A percentile compares a stretch with the other conserved stretches of the same genome.
These are phyloP conservation scores for Malurus splendens DNA, from an alignment of 2,797 vertebrate genomes.

Conservation along the genomic window DNA sequence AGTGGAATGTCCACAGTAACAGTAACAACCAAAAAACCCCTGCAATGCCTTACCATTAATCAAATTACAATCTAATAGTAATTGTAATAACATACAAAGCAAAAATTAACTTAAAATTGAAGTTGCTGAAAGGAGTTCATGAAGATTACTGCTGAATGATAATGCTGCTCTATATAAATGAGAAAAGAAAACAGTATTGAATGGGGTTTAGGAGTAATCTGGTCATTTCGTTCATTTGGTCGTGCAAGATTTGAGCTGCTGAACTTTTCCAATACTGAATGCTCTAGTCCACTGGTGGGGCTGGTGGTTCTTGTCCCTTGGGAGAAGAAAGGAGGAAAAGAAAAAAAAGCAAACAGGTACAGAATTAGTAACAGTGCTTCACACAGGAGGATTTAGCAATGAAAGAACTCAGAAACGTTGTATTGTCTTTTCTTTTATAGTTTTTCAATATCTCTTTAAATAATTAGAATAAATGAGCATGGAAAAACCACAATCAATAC, in stretches of 20 bases:
- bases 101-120: conserved; percentile 63
- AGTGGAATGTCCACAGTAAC: conserved; percentile 62
- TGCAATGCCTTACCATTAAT: conserved; percentile 47
- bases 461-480: not conserved
- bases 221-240: conserved; percentile 75
- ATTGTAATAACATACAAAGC: conserved; percentile 57
- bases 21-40: conserved; percentile 42
- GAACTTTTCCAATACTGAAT: conserved; percentile 28
- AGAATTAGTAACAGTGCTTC: conserved; percentile 6
- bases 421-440: not conserved
- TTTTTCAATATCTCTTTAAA: not conserved
- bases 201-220: conserved; percentile 61
- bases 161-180: conserved; percentile 52
- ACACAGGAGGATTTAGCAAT: not conserved
- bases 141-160: conserved; percentile 40
- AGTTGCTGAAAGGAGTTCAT: conserved; percentile 56
- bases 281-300: conserved; percentile 88
- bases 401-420: not conserved
- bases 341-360: not conserved
- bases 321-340: conserved; percentile 24
- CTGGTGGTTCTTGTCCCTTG: conserved; percentile 84
- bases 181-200: conserved; percentile 51
- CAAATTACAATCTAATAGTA: conserved; percentile 49
- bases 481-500: not conserved
- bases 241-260: conserved; percentile 63